Conservation (phyloP, 2,797 vertebrate species). For the Cheracebus regulus region DNA sequence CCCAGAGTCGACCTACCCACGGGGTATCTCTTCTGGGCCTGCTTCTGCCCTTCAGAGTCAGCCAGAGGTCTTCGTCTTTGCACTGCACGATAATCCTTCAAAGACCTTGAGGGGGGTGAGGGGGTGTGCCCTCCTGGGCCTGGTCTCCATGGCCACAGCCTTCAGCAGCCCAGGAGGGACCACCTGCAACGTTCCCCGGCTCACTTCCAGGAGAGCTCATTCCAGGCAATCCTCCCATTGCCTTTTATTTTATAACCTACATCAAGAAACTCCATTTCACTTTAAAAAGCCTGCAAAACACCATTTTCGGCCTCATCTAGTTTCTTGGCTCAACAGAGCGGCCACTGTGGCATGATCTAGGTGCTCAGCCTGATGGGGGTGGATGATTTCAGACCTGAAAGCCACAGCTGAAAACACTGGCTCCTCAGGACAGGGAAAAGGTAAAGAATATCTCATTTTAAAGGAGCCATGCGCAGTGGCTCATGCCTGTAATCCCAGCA, state of each 20-base stretch:
- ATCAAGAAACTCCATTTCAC: not conserved
- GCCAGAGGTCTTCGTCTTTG: not conserved
- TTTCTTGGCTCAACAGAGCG: not conserved
- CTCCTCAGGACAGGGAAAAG: not conserved
- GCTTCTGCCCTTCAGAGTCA: not conserved
- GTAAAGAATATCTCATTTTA: not conserved
- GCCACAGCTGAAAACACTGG: not conserved
- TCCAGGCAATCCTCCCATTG: rapidly evolving
- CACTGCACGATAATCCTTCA: not conserved
- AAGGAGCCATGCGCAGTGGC: not conserved
- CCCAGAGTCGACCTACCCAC: not conserved
- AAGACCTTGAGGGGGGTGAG: not conserved
- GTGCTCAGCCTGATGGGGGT: not conserved
- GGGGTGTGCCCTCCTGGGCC: rapidly evolving
- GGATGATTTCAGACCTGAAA: not conserved
- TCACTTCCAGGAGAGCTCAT: not conserved
- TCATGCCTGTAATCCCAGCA: not conserved
- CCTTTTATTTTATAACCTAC: not conserved
- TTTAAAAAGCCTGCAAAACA: not conserved
- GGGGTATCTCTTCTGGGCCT: not conserved
- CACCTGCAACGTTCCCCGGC: rapidly evolving
- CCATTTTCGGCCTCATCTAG: not conserved
- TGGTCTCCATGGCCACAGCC: not conserved
- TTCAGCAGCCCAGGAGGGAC: not conserved
- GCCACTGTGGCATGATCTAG: not conserved